Evolutionary conservation across 1,140 invertebrate genomes (phyloP).

Genomic region (Rhagoletis zephyria): DNA sequence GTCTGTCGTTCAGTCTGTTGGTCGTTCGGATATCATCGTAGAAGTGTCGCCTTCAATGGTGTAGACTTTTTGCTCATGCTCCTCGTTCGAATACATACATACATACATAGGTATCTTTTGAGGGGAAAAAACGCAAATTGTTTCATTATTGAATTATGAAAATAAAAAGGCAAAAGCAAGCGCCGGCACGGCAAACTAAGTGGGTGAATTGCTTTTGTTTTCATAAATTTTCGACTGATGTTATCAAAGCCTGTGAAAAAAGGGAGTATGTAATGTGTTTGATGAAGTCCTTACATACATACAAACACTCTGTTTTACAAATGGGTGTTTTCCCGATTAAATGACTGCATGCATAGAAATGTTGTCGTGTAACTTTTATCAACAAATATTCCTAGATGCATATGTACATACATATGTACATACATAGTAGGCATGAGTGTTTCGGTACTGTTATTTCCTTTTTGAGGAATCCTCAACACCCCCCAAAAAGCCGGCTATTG

Average conservation of each 20-base stretch:
- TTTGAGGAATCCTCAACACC: background rate
- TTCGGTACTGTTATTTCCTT: background rate
- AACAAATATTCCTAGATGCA: background rate
- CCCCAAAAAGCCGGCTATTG: too few relatives aligned
- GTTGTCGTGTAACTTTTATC: too few relatives aligned
- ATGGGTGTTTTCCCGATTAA: too few relatives aligned
- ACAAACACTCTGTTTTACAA: too few relatives aligned
- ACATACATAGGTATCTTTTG: background rate
- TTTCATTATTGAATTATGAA: constrained; percentile 33
- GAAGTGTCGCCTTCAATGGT: background rate
- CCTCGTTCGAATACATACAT: background rate
- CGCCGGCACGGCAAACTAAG: background rate
- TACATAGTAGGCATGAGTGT: background rate
- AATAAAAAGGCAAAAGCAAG: constrained; percentile 36
- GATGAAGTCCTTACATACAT: background rate
- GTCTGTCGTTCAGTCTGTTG: background rate
- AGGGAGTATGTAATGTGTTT: background rate
- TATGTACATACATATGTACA: background rate
- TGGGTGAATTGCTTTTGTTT: constrained; percentile 2
- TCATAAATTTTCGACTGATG: constrained; percentile 2
- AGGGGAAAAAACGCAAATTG: background rate
- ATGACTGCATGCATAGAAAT: too few relatives aligned
- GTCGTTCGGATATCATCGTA: constrained; percentile 14
- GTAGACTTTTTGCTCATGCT: background rate
- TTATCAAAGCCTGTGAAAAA: too few relatives aligned